These are phyloP conservation scores for Terrapene triunguis DNA, from an alignment of 2,113 vertebrate genomes.

Conservation along the genomic window DNA sequence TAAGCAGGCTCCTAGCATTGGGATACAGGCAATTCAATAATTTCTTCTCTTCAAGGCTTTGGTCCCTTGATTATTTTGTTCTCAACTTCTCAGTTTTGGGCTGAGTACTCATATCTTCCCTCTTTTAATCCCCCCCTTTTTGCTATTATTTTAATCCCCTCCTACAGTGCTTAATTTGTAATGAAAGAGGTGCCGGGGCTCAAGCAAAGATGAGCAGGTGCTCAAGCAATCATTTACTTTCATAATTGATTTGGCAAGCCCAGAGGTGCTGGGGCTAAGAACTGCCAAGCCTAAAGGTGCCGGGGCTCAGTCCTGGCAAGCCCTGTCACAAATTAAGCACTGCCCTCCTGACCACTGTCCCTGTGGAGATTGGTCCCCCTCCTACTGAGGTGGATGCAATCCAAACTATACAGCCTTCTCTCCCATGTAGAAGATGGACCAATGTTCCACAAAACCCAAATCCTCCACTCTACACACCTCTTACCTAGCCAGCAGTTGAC, in stretches of 20 bases:
- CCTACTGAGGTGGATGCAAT: too few relatives aligned
- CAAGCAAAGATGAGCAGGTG: too few relatives aligned
- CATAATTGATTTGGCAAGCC: too few relatives aligned
- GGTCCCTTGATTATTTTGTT: not conserved
- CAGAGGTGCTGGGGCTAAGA: too few relatives aligned
- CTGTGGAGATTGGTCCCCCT: not conserved
- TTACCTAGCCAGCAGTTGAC: not conserved
- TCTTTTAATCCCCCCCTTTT: not conserved
- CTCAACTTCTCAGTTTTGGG: not conserved
- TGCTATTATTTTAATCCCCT: not conserved
- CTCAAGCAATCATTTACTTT: too few relatives aligned
- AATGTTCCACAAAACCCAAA: not conserved
- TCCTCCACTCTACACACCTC: not conserved
- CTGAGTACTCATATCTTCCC: not conserved
- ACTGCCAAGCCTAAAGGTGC: too few relatives aligned
- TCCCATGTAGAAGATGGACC: too few relatives aligned
- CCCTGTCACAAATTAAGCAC: too few relatives aligned
- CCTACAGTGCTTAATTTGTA: too few relatives aligned
- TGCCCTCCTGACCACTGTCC: not conserved
- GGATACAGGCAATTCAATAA: not conserved
- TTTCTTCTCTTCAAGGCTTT: not conserved
- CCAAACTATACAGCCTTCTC: too few relatives aligned
- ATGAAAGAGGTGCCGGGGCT: too few relatives aligned
- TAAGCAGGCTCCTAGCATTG: not conserved
- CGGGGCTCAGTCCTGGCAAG: too few relatives aligned